Conservation (phyloP, 2,113 vertebrate genomes). For the Vidua chalybeata region DNA sequence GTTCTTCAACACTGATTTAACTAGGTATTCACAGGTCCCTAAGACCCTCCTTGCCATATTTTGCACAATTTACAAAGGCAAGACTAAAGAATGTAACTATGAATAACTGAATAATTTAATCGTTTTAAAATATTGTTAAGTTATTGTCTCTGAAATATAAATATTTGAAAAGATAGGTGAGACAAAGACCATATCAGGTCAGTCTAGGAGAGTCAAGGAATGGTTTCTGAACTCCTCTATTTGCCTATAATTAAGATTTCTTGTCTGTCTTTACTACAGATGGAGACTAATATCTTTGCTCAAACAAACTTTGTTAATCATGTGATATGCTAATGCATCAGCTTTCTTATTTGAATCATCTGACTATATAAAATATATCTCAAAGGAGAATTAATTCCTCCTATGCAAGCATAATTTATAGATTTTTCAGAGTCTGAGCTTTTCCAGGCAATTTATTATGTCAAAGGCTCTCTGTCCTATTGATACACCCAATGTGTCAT, state of each 20-base stretch:
- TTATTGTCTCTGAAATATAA: not conserved
- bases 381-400: conserved; percentile 23
- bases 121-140: not conserved
- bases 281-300: not conserved
- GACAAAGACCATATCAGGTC: not conserved
- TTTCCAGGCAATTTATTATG: not conserved
- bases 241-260: not conserved
- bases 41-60: not conserved
- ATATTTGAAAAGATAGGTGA: not conserved
- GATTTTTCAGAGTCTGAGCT: conserved; percentile 17
- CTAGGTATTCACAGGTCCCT: not conserved
- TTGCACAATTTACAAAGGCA: not conserved
- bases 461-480: not conserved
- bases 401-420: not conserved
- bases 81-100: not conserved
- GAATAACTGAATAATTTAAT: not conserved
- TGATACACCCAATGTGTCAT: not conserved
- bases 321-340: not conserved
- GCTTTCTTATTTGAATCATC: not conserved
- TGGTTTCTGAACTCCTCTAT: not conserved
- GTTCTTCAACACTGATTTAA: not conserved
- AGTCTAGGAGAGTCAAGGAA: not conserved
- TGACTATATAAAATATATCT: not conserved
- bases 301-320: not conserved
- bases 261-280: not conserved